phyloP scores from a whole-genome alignment of 1,140 invertebrate species.

The Plectrocnemia conspersa region DNA sequence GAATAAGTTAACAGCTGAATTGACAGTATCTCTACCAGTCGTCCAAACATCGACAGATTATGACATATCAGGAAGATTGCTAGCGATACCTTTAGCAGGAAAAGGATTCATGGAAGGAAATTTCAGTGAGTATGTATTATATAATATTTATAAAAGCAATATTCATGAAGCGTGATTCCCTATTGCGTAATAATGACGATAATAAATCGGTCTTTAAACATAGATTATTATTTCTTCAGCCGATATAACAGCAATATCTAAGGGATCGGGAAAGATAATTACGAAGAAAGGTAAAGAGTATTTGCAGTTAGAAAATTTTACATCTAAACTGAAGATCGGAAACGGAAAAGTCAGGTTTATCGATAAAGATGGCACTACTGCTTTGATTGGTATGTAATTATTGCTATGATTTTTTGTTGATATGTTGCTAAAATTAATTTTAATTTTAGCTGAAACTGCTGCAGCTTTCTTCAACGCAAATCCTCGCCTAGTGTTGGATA shows the following conservation, averaged over 20 bases:
- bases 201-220: too few species aligned
- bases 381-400: constrained; percentile 23
- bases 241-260: constrained; percentile 51
- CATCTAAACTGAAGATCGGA: constrained; percentile 58
- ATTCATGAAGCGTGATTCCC: too few species aligned
- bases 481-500: constrained; percentile 61
- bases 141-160: background rate
- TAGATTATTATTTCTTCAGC: constrained; percentile 45
- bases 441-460: constrained; percentile 54
- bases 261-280: constrained; percentile 53
- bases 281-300: constrained; percentile 57
- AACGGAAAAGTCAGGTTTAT: constrained; percentile 56
- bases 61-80: constrained; percentile 60
- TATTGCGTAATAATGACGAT: too few species aligned
- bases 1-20: constrained; percentile 54
- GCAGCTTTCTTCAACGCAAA: constrained; percentile 65
- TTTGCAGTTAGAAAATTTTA: constrained; percentile 56
- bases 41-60: constrained; percentile 59
- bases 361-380: constrained; percentile 37
- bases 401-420: background rate
- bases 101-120: constrained; percentile 63
- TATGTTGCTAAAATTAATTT: background rate
- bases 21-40: constrained; percentile 56
- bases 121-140: constrained; percentile 58
- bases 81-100: constrained; percentile 62